Percentiles rank a stretch among this genome's conserved stretches.
Evolutionary conservation across 2,888 invertebrate genomes (phyloP).

Genomic region (Leptopilina myrica): DNA sequence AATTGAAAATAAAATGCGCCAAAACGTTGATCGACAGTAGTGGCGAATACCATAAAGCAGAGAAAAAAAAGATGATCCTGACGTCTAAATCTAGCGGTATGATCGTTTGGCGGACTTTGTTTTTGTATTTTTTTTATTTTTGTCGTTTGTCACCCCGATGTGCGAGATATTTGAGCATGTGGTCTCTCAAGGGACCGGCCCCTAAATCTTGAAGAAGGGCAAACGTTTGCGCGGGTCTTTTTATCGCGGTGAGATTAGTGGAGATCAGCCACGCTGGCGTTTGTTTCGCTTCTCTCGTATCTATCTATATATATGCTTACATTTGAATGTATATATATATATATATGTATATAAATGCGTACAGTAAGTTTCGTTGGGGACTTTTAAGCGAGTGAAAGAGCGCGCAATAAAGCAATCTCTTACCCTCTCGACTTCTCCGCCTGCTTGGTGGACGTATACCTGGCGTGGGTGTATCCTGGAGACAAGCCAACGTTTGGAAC

Average conservation of each 20-base stretch:
- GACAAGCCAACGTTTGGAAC: constrained; percentile 69
- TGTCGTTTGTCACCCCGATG: constrained; percentile 38
- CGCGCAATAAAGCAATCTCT: constrained; percentile 62
- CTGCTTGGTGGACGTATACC: constrained; percentile 55
- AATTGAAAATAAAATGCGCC: too few relatives aligned
- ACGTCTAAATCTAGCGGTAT: constrained; percentile 19
- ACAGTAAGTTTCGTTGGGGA: constrained; percentile 47
- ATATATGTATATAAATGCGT: constrained; percentile 16
- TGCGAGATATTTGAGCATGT: constrained; percentile 38
- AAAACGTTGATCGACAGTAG: too few relatives aligned
- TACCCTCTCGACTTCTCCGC: constrained; percentile 43
- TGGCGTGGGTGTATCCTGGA: constrained; percentile 70
- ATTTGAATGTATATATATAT: too few relatives aligned
- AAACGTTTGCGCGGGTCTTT: constrained; percentile 45
- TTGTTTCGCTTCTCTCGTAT: constrained; percentile 42
- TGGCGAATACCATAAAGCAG: background rate
- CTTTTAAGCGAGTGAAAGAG: constrained; percentile 52
- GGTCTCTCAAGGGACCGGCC: constrained; percentile 25
- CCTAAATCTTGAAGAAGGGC: constrained; percentile 37
- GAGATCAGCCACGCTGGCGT: constrained; percentile 54
- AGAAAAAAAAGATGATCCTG: constrained; percentile 5
- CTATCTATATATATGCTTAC: background rate
- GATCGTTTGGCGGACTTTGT: constrained; percentile 27
- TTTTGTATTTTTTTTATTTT: background rate
- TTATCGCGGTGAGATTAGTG: constrained; percentile 57